A percentile compares a stretch with the other conserved stretches of the same genome.
These are phyloP conservation scores for Xerus inauris DNA, from an alignment of 2,113 vertebrate species.

Conservation along the genomic window DNA sequence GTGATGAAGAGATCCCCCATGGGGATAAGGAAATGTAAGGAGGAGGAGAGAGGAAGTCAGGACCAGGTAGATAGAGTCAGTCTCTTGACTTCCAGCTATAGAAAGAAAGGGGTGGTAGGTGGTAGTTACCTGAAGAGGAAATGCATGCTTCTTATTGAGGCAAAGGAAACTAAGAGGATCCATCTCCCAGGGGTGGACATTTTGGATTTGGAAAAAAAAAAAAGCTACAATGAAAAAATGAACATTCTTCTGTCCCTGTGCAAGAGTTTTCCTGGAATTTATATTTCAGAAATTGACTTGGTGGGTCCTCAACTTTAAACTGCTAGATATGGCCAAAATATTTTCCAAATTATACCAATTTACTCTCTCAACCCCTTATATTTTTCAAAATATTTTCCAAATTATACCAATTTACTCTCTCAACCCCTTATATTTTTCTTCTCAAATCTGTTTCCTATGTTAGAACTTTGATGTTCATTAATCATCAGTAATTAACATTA, in stretches of 20 bases:
- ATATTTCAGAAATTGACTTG: background rate
- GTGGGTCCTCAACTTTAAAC: background rate
- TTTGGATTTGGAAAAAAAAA: background rate
- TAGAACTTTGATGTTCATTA: slow-evolving; percentile 11
- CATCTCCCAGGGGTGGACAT: background rate
- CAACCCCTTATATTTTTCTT: background rate
- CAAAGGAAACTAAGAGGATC: background rate
- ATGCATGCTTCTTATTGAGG: background rate
- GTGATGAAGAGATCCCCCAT: background rate
- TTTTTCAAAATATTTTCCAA: slow-evolving; percentile 24
- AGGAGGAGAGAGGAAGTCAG: background rate
- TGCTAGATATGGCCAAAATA: background rate
- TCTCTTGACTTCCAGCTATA: background rate
- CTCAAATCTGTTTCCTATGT: background rate
- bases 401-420: background rate
- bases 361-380: background rate
- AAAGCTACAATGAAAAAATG: background rate
- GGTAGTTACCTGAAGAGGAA: background rate
- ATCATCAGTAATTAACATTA: slow-evolving; percentile 34
- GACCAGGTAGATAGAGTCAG: background rate
- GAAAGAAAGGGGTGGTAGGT: background rate
- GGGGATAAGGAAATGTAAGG: no score
- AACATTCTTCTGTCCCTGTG: background rate
- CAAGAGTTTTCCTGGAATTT: slow-evolving; percentile 21
- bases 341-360: background rate